A percentile compares a stretch with the other conserved stretches of the same genome.
Conservation (phyloP, 2,113 vertebrate species). For the Ifrita kowaldi region DNA sequence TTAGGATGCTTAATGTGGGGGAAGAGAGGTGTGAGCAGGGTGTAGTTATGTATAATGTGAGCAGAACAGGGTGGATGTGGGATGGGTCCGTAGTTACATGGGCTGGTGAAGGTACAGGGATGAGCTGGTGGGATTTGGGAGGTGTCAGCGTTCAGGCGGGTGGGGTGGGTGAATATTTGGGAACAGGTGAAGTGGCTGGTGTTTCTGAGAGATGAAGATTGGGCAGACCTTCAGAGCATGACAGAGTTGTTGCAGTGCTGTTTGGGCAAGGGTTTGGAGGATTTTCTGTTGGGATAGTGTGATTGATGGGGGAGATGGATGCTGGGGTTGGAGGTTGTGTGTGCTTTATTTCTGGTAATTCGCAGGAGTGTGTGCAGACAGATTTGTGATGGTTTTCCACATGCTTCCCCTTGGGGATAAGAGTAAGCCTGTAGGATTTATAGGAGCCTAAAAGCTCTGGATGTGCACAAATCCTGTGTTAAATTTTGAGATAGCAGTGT, state of each 20-base stretch:
- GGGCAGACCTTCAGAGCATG: background rate
- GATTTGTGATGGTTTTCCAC: background rate
- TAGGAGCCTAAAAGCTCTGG: background rate
- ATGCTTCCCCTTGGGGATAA: background rate
- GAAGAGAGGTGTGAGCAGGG: background rate
- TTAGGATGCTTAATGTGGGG: accelerated
- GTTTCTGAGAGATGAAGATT: background rate
- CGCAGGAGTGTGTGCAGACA: background rate
- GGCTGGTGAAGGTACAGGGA: background rate
- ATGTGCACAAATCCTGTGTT: background rate
- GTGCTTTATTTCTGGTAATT: background rate
- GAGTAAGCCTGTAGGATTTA: background rate
- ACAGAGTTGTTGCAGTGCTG: background rate
- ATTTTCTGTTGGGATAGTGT: accelerated
- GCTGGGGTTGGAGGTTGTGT: background rate
- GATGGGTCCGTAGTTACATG: background rate
- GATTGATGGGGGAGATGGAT: background rate
- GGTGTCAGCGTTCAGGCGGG: accelerated
- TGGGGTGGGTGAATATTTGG: accelerated
- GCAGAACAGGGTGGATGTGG: background rate
- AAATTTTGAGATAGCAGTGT: background rate
- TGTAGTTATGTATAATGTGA: accelerated
- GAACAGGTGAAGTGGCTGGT: background rate
- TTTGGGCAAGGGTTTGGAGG: background rate
- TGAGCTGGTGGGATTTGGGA: background rate